Base-by-base conservation (phyloP, 2,113 vertebrate genomes). In the Camarhynchus parvulus region DNA sequence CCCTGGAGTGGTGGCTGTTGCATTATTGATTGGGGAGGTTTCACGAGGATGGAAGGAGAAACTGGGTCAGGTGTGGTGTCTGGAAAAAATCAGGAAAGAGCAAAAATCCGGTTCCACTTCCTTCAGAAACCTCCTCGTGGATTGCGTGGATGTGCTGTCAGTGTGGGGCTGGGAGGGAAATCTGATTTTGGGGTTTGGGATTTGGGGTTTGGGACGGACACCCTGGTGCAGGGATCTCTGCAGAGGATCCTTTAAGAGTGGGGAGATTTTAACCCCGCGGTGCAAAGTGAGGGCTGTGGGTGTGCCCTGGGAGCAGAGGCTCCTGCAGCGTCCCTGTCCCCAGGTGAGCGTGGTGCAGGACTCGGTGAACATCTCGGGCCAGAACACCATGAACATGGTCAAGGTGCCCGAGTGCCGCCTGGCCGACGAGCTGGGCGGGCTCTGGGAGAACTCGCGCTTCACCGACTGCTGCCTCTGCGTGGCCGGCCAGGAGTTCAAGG, bases 321-420 rank as follows among this genome's bases (percentile, higher is more conserved):
- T 58, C 13, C 21, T 15, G 23, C 17, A 19, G 59, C 39, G 59
- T 62, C 35, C 11, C 59, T 39, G 59, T 62, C 25, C 37, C 21
- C 86, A 99, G 99, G 99, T 99, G 95, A 99, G 99, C 68, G 99
- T 99, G 97, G 99, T 99, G 22, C 99, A 99, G 95, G 99, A 99
- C 97, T 99, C 99, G 0, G 99, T 99, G 87, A 99, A 99, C 96
- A 99, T 99, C 96, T 99, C 99, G 1, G 99, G 99, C 14, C 99
- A 99, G 97, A 99, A 99, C 93, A 99, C 99, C 56, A 99, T 99
- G 99, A 99, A 99, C 95, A 99, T 98, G 98, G 98, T 99, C 94
- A 99, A 98, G 98, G 98, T 99, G 56, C 99, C 99, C 1, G 99
- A 99, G 96, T 99, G 99, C 94, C 98, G 99, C 66, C 96, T 99